A percentile compares a stretch with the other conserved stretches of the same genome.
These are phyloP conservation scores for Cancer borealis DNA, from an alignment of 2,888 invertebrate genomes.

Conservation along the genomic window DNA sequence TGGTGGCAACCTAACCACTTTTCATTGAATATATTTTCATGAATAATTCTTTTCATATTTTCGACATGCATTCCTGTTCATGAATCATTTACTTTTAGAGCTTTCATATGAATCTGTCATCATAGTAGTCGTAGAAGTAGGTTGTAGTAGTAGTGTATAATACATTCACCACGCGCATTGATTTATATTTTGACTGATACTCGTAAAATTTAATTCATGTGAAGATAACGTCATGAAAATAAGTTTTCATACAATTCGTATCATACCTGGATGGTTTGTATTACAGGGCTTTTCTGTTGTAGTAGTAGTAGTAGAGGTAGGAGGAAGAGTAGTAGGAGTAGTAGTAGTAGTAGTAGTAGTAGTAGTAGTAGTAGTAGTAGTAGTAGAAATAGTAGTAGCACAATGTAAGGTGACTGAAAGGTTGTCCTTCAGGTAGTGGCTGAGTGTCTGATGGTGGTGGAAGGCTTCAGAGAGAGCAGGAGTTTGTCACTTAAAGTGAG, in stretches of 20 bases:
- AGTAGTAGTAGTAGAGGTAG: too few relatives aligned
- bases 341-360: not conserved
- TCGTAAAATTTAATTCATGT: too few relatives aligned
- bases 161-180: too few relatives aligned
- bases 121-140: not conserved
- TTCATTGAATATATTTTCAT: not conserved
- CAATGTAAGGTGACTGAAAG: not conserved
- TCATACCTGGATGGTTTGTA: too few relatives aligned
- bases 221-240: too few relatives aligned
- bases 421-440: constrained; percentile 55
- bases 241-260: too few relatives aligned
- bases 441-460: constrained; percentile 60
- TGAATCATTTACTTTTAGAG: constrained; percentile 3
- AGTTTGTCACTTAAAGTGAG: constrained; percentile 61
- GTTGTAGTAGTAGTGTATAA: too few relatives aligned
- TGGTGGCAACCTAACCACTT: not conserved
- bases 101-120: not conserved
- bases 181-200: too few relatives aligned
- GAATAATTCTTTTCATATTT: not conserved
- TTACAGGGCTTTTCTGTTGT: too few relatives aligned
- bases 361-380: not conserved
- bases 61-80: not conserved
- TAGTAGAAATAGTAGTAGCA: not conserved
- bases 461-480: constrained; percentile 65
- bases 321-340: too few relatives aligned